These are phyloP conservation scores for Philereme vetulata DNA, from an alignment of 2,888 invertebrate genomes.

Conservation along the genomic window DNA sequence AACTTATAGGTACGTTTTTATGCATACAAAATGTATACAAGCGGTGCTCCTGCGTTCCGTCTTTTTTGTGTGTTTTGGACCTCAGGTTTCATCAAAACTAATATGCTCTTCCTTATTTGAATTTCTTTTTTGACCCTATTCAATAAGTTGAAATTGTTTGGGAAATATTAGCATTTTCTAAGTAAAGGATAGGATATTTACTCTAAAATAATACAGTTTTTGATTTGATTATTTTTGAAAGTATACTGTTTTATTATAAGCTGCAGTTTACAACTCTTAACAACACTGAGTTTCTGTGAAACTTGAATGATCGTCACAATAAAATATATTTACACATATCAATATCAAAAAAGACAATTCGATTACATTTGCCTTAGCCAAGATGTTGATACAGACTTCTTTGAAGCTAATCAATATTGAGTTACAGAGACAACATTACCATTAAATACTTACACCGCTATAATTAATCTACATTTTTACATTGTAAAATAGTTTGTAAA, in stretches of 20 bases:
- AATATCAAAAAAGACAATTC: conserved; percentile 32
- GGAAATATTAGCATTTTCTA: too few relatives aligned
- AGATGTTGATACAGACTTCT: conserved; percentile 59
- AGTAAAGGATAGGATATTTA: too few relatives aligned
- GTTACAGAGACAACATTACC: conserved; percentile 48
- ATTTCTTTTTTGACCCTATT: too few relatives aligned
- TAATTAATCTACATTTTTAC: conserved; percentile 50
- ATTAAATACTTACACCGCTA: conserved; percentile 31
- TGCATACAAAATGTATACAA: too few relatives aligned
- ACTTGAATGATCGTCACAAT: conserved; percentile 61
- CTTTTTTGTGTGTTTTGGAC: too few relatives aligned
- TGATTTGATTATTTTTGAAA: conserved; percentile 31
- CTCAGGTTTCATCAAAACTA: too few relatives aligned
- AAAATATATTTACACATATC: conserved; percentile 61
- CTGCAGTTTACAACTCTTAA: conserved; percentile 77
- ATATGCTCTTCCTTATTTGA: too few relatives aligned
- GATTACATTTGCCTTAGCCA: conserved; percentile 45
- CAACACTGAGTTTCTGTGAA: conserved; percentile 78
- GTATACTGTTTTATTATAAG: conserved; percentile 75
- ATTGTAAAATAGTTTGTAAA: conserved; percentile 63
- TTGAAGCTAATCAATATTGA: conserved; percentile 61
- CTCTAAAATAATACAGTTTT: too few relatives aligned
- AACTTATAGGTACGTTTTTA: too few relatives aligned
- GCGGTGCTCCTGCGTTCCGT: too few relatives aligned
- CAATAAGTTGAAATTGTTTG: too few relatives aligned